Percentiles rank a stretch among this genome's conserved stretches.
Evolutionary conservation across 2,888 invertebrate species (phyloP).

Genomic region (Drosophila bunnanda): DNA sequence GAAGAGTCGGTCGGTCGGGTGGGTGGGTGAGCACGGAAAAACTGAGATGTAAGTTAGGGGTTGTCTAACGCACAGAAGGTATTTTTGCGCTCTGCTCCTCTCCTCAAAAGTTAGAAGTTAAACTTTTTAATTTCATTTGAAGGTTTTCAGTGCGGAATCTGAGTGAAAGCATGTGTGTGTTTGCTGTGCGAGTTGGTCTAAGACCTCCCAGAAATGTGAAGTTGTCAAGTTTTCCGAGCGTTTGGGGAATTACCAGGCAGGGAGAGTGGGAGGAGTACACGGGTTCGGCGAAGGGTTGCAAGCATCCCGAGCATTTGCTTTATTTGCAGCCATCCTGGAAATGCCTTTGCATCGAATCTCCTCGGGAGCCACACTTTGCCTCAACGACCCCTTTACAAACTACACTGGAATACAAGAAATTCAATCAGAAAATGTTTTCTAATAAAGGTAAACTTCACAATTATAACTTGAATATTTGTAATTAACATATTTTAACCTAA

Average conservation of each 20-base stretch:
- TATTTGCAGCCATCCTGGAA: constrained; percentile 36
- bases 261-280: not conserved
- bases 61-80: constrained; percentile 16
- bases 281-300: constrained; percentile 15
- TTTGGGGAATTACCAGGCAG: constrained; percentile 27
- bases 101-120: constrained; percentile 46
- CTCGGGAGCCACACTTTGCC: constrained; percentile 6
- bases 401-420: constrained; percentile 7
- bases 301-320: constrained; percentile 33
- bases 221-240: constrained; percentile 39
- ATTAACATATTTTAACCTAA: too few species aligned
- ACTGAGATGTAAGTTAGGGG: constrained; percentile 11
- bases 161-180: constrained; percentile 14
- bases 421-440: too few species aligned
- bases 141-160: constrained; percentile 28
- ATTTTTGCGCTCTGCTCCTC: constrained; percentile 5
- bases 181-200: constrained; percentile 20
- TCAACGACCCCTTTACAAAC: constrained; percentile 1
- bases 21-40: not conserved
- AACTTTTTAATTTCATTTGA: constrained; percentile 71
- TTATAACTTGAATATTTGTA: too few species aligned
- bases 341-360: constrained; percentile 38
- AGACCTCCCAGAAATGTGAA: constrained; percentile 35
- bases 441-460: too few species aligned
- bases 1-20: constrained; percentile 17